Evolutionary conservation across 2,888 invertebrate genomes (phyloP), one percentile per base, ranked within the genome.

Genomic region (Argyra leucocephala): DNA sequence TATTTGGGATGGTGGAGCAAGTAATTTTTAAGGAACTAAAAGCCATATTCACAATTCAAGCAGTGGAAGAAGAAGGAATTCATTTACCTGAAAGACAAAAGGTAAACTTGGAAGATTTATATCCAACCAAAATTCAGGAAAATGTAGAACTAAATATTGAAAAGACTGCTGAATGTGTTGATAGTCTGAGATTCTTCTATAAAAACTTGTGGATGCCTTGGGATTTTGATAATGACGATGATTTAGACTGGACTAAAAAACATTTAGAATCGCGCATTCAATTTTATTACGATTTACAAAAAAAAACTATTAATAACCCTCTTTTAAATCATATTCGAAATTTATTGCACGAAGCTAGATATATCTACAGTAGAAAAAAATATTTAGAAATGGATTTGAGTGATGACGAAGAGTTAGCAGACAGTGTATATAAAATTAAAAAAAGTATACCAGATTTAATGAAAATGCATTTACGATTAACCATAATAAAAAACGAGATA

Each of bases 131-230:
- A 69, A 73, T 78, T 9, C 86, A 86, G 73, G 82, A 82, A 66
- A 82, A 82, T 65, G 67, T 76, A 1, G 82, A 75, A 1, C 69
- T 86, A 18, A 83, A 84, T 74, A 75, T 84, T 58, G 74, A 82
- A 23, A 76, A 79, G 7, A 85, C 85, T 1, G 83, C 86, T 0
- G 83, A 82, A 69, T 81, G 82, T 64, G 75, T 86, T 21, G 86
- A 86, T 74, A 82, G 83, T 68, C 71, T 85, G 61, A 75, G 86
- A 63, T 86, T 86, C 68, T 86, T 86, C 68, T 85, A 83, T 67
- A 80, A 80, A 63, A 78, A 85, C 70, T 72, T 86, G 3, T 83
- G 84, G 80, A 83, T 84, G 83, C 85, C 86, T 0, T 86, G 86
- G 86, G 86, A 86, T 70, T 74, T 78, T 63, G 85, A 86, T 65